Base-by-base conservation (phyloP, 2,888 invertebrate genomes). In the Drosophila longiperda region DNA sequence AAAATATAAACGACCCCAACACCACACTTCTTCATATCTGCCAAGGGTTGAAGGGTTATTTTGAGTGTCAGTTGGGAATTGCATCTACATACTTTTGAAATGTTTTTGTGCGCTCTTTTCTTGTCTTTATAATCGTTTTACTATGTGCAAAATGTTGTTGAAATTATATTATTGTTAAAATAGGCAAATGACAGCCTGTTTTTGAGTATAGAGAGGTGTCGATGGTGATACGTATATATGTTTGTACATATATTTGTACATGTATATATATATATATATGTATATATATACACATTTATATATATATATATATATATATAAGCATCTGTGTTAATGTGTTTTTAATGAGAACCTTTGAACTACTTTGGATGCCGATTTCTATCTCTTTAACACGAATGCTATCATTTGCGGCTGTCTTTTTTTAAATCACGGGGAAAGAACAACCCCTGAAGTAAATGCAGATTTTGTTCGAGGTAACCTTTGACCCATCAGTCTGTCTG, bases 391-490 rank as follows among this genome's bases (percentile, higher is more conserved):
- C 50, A 34, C 48, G 15, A 23, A 45, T 15, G 59, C 64, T 72
- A 67, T 77, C 70, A 63, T 70, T 53, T 68, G 66, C 61, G 67
- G 67, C 73, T 63, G 58, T 76, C 61, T 66, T 58, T 66, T 58
- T 63, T 17, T 17, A 38, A 62, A 36, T 15, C 64, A 26, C 12
- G n/a, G 11, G 15, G 7, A 48, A 38, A 29, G 52, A 68, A 48
- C 73, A 66, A 81, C 71, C 79, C 68, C 66, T 57, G 26, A 52
- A 33, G 60, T 55, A 66, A 76, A 80, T 84, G 65, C 75, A 84
- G 80, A 87, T 80, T 87, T 75, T 54, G 73, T 66, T 65, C 65
- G 69, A 64, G 52, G 69, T 60, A 77, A 72, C 69, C 42, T 75
- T 65, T 40, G 50, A 59, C 50, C 40, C 76, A 68, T 70, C 75